phyloP scores from a whole-genome alignment of 1,140 invertebrate species.

The Globodera rostochiensis region DNA sequence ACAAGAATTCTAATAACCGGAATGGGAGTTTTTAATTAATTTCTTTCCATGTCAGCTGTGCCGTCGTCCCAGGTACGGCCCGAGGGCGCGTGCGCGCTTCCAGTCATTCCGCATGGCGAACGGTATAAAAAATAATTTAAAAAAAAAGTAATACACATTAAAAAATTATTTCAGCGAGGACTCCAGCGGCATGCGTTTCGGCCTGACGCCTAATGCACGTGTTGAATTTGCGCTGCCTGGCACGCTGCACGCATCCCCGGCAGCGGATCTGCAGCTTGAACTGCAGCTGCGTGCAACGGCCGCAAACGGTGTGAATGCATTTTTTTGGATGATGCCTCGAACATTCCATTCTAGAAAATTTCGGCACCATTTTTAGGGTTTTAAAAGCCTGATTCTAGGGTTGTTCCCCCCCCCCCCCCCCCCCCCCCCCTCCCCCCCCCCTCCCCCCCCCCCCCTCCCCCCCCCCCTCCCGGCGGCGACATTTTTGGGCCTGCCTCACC shows the following conservation, averaged over 20 bases:
- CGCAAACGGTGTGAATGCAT: constrained; percentile 72
- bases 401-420: no score
- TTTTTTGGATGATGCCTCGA: not conserved
- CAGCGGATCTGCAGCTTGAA: constrained; percentile 70
- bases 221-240: constrained; percentile 72
- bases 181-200: constrained; percentile 66
- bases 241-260: constrained; percentile 65
- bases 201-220: constrained; percentile 68
- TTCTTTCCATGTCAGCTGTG: constrained; percentile 5
- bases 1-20: not conserved
- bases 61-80: constrained; percentile 37
- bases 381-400: no score
- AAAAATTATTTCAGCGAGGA: constrained; percentile 31
- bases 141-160: not conserved
- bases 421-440: no score
- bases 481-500: no score
- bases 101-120: constrained; percentile 63
- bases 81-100: constrained; percentile 67
- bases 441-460: no score
- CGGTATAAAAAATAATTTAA: constrained; percentile 6
- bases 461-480: no score
- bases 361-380: no score
- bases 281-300: constrained; percentile 80
- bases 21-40: not conserved
- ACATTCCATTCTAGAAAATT: not conserved